Conservation (phyloP, 2,113 vertebrate genomes). For the Orientallactaga bullata region DNA sequence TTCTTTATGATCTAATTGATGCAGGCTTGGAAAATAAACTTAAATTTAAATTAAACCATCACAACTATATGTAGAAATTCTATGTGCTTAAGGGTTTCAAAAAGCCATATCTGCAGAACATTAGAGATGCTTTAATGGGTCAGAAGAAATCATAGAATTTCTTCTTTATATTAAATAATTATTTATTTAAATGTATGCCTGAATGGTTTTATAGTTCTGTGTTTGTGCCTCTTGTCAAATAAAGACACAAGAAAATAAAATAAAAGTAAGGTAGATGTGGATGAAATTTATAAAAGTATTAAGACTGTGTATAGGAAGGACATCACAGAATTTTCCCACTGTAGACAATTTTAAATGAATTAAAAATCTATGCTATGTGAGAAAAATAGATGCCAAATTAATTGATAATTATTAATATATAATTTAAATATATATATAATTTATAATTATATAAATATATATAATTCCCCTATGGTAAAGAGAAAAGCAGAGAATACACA, state of each 20-base stretch:
- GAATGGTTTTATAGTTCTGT: background rate
- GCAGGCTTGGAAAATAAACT: background rate
- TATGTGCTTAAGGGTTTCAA: conserved; percentile 38
- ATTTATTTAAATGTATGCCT: conserved; percentile 32
- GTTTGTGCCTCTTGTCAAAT: conserved; percentile 44
- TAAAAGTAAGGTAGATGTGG: background rate
- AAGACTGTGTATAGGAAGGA: background rate
- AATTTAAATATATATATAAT: too few relatives aligned
- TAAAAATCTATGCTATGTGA: conserved; percentile 39
- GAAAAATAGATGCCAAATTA: conserved; percentile 45
- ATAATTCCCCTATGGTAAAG: background rate
- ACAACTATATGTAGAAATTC: conserved; percentile 24
- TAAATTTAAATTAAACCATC: background rate
- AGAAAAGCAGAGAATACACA: background rate
- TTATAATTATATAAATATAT: too few relatives aligned
- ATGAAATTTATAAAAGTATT: conserved; percentile 12
- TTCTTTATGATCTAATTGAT: conserved; percentile 27
- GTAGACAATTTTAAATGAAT: background rate
- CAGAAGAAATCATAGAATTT: background rate
- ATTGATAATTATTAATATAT: too few relatives aligned
- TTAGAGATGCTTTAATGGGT: background rate
- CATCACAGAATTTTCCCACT: conserved; percentile 15
- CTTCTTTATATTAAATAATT: conserved; percentile 13
- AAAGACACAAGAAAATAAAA: background rate
- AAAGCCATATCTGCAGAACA: background rate